phyloP scores from a whole-genome alignment of 2,888 invertebrate genomes.

The Chloroclystis v-ata region DNA sequence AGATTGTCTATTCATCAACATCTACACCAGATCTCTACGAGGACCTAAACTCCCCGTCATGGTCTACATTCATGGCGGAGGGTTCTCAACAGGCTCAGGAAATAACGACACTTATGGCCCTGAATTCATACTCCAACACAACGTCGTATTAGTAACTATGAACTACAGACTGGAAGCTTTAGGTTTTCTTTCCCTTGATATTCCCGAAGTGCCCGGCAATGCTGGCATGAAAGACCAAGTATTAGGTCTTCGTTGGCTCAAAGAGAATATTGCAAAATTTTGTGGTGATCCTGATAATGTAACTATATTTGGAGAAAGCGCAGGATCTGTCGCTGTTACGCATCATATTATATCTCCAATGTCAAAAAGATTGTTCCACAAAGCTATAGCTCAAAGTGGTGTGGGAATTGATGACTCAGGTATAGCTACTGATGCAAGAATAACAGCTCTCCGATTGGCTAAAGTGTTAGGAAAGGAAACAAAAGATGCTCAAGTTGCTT shows the following conservation, averaged over 20 bases:
- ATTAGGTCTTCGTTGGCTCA: slow-evolving; percentile 50
- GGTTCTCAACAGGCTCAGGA: slow-evolving; percentile 55
- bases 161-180: slow-evolving; percentile 56
- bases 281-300: slow-evolving; percentile 56
- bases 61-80: slow-evolving; percentile 66
- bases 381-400: slow-evolving; percentile 61
- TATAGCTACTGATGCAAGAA: slow-evolving; percentile 34
- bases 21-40: slow-evolving; percentile 47
- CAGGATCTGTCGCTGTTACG: slow-evolving; percentile 56
- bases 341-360: slow-evolving; percentile 60
- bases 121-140: slow-evolving; percentile 53
- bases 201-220: slow-evolving; percentile 56
- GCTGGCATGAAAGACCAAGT: slow-evolving; percentile 63
- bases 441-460: slow-evolving; percentile 48
- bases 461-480: slow-evolving; percentile 51
- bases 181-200: slow-evolving; percentile 46
- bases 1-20: slow-evolving; percentile 56
- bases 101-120: slow-evolving; percentile 51
- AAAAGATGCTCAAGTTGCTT: slow-evolving; percentile 40
- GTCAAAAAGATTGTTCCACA: slow-evolving; percentile 58
- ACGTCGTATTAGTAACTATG: slow-evolving; percentile 60
- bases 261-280: slow-evolving; percentile 49
- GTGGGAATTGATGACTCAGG: slow-evolving; percentile 51
- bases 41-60: slow-evolving; percentile 46
- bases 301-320: slow-evolving; percentile 64